Percentiles rank a stretch among this genome's conserved stretches.
phyloP scores from a whole-genome alignment of 2,888 invertebrate genomes.

The Melitaea athalia region DNA sequence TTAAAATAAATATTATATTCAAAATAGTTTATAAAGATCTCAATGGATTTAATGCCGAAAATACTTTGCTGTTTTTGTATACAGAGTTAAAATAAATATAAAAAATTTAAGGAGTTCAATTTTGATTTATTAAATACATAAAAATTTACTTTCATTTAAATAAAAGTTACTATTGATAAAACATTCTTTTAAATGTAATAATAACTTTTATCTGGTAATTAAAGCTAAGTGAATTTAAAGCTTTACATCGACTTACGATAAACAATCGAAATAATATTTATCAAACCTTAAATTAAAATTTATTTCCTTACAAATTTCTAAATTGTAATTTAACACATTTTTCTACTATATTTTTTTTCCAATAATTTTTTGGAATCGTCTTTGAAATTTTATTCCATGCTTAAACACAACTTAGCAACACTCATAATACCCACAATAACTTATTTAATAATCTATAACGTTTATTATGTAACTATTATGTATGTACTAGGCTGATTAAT shows the following conservation, averaged over 20 bases:
- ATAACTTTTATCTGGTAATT: slow-evolving; percentile 70
- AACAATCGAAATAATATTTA: slow-evolving; percentile 34
- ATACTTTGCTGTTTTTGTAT: not conserved
- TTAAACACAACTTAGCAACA: not conserved
- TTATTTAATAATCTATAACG: slow-evolving; percentile 6
- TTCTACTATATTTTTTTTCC: not conserved
- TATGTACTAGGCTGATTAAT: not conserved
- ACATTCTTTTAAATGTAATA: slow-evolving; percentile 28
- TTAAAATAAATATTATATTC: too few relatives aligned
- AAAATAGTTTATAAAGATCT: too few relatives aligned
- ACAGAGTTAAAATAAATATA: not conserved
- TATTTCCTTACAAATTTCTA: not conserved
- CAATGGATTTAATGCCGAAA: not conserved
- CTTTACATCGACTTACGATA: slow-evolving; percentile 68
- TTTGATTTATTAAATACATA: slow-evolving; percentile 19
- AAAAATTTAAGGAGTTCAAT: slow-evolving; percentile 6
- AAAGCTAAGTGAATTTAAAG: slow-evolving; percentile 83
- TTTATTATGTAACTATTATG: not conserved
- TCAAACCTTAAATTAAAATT: not conserved
- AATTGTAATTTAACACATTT: not conserved
- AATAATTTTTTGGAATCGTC: slow-evolving; percentile 9
- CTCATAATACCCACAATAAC: slow-evolving; percentile 1
- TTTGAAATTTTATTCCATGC: not conserved
- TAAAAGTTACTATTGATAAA: slow-evolving; percentile 33
- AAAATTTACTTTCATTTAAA: slow-evolving; percentile 27